phyloP scores from a whole-genome alignment of 2,113 vertebrate species.

The Dasyornis broadbenti region DNA sequence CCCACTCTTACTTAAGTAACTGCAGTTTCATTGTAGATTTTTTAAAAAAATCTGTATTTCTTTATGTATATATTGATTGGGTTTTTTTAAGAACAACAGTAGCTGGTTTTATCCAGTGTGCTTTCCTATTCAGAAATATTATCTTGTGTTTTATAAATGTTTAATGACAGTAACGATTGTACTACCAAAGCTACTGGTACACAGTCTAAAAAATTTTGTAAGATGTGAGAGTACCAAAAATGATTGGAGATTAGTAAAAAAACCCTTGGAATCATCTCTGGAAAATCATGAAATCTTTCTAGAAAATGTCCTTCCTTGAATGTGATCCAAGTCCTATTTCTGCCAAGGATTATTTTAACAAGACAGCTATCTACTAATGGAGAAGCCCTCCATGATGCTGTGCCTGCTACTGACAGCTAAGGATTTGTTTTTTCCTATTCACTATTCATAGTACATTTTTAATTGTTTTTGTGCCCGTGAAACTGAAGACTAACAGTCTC shows the following conservation, averaged over 20 bases:
- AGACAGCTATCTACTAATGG: background rate
- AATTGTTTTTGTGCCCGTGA: conserved; percentile 46
- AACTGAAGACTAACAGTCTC: conserved; percentile 42
- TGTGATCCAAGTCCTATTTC: background rate
- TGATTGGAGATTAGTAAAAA: background rate
- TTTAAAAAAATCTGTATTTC: background rate
- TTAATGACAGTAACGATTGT: background rate
- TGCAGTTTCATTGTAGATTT: background rate
- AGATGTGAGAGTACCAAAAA: background rate
- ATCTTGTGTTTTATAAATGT: background rate
- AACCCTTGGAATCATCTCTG: background rate
- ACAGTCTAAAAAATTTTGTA: background rate
- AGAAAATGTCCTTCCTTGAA: background rate
- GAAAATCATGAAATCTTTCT: background rate
- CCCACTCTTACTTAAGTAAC: background rate
- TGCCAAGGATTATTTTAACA: conserved; percentile 29
- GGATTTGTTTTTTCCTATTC: conserved; percentile 24
- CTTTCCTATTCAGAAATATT: background rate
- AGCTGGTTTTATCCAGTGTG: background rate
- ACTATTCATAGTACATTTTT: conserved; percentile 51
- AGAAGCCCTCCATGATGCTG: conserved; percentile 1
- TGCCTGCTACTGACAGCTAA: conserved; percentile 22
- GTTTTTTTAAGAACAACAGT: background rate
- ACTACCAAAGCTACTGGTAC: background rate
- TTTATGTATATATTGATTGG: background rate